Evolutionary conservation across 2,797 vertebrate genomes (phyloP).

Genomic region (Stomatorhinus walkeri): DNA sequence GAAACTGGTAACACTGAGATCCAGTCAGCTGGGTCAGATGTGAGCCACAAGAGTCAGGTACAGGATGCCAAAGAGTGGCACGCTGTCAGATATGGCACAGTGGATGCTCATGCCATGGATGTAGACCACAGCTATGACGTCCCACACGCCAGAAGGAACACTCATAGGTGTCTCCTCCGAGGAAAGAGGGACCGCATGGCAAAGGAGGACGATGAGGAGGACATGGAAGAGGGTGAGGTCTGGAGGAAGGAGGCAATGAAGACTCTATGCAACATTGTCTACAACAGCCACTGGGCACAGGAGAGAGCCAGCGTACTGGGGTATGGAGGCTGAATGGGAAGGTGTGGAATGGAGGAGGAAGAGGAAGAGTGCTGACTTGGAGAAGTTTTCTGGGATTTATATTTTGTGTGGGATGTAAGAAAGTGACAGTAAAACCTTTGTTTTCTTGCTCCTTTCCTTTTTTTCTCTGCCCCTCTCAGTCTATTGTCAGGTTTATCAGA

Average conservation of each 20-base stretch:
- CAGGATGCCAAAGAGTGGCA: background rate
- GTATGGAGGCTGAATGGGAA: slow-evolving; percentile 32
- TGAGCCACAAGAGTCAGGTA: background rate
- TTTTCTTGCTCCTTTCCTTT: background rate
- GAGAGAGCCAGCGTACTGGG: slow-evolving; percentile 60
- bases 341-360: background rate
- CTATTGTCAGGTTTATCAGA: slow-evolving; percentile 56
- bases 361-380: background rate
- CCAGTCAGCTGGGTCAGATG: background rate
- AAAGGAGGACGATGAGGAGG: slow-evolving; percentile 34
- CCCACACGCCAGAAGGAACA: slow-evolving; percentile 7
- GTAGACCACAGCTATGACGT: background rate
- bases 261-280: slow-evolving; percentile 66
- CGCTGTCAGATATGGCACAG: background rate
- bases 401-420: background rate
- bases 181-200: slow-evolving; percentile 34
- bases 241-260: slow-evolving; percentile 68
- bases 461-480: slow-evolving; percentile 32
- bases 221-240: slow-evolving; percentile 37
- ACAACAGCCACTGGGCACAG: slow-evolving; percentile 69
- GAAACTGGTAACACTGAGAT: background rate
- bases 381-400: background rate
- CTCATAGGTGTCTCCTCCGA: slow-evolving; percentile 21
- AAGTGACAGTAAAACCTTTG: slow-evolving; percentile 9
- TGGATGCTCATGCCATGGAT: background rate